Conservation (phyloP, 2,888 invertebrate species). For the Drosophila fungiperda region DNA sequence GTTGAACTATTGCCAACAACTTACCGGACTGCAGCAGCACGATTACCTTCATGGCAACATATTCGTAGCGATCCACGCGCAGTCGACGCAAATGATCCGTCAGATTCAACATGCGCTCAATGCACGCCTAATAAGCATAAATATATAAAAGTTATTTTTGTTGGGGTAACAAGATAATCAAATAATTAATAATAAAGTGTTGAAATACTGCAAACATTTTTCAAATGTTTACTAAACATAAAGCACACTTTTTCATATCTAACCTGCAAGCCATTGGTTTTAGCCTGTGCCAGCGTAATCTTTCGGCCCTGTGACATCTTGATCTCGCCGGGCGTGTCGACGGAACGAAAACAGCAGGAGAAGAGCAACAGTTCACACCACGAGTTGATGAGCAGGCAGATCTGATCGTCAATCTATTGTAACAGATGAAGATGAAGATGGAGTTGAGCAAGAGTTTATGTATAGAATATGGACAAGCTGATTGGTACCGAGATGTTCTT, state of each 20-base stretch:
- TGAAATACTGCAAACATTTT: neutral
- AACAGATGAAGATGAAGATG: conserved; percentile 45
- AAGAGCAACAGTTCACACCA: conserved; percentile 97
- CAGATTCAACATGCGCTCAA: conserved; percentile 97
- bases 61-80: conserved; percentile 97
- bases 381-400: conserved; percentile 97
- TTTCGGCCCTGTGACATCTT: conserved; percentile 87
- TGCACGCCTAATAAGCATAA: conserved; percentile 88
- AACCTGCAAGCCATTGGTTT: conserved; percentile 86
- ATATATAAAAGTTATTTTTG: neutral
- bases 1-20: neutral
- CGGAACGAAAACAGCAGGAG: conserved; percentile 97
- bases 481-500: conserved; percentile 95
- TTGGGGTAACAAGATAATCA: neutral
- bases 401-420: conserved; percentile 97
- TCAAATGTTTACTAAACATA: neutral
- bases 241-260: conserved; percentile 46
- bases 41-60: conserved; percentile 98
- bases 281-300: conserved; percentile 84
- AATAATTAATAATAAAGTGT: neutral
- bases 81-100: conserved; percentile 96
- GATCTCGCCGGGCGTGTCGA: conserved; percentile 95
- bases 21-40: conserved; percentile 95
- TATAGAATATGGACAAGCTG: neutral
- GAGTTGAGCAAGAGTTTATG: neutral